phyloP scores from a whole-genome alignment of 2,888 invertebrate genomes.

The Enoplolaimus lenunculus region DNA sequence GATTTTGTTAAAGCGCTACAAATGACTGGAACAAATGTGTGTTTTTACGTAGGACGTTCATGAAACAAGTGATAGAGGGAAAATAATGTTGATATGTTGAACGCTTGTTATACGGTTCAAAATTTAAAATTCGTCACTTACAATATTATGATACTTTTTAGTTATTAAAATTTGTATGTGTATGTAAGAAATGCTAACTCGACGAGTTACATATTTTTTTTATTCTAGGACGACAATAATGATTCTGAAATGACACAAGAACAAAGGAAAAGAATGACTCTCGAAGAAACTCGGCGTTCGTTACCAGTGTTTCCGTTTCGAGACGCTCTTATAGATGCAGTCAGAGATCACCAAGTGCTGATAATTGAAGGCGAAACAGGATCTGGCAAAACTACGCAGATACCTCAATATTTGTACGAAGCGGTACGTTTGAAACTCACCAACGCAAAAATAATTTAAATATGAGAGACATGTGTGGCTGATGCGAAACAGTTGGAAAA shows the following conservation, averaged over 20 bases:
- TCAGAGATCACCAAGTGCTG: slow-evolving; percentile 51
- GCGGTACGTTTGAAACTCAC: slow-evolving; percentile 45
- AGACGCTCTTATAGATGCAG: slow-evolving; percentile 72
- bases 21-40: slow-evolving; percentile 45
- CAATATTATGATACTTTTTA: too few relatives aligned
- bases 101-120: too few relatives aligned
- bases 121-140: too few relatives aligned
- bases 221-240: slow-evolving; percentile 22
- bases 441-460: too few relatives aligned
- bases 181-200: too few relatives aligned
- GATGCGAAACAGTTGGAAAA: too few relatives aligned
- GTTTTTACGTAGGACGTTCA: too few relatives aligned
- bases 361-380: slow-evolving; percentile 55
- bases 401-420: slow-evolving; percentile 50
- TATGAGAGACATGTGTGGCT: too few relatives aligned
- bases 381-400: slow-evolving; percentile 50
- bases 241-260: slow-evolving; percentile 26
- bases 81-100: too few relatives aligned
- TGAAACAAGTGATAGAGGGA: too few relatives aligned
- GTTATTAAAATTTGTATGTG: too few relatives aligned
- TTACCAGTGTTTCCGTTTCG: slow-evolving; percentile 85
- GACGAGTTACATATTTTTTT: too few relatives aligned
- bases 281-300: slow-evolving; percentile 78
- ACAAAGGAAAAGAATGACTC: slow-evolving; percentile 46
- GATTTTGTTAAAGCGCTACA: slow-evolving; percentile 70